Base-by-base conservation (phyloP, 2,888 invertebrate genomes). In the Prostheceraeus crozeri region DNA sequence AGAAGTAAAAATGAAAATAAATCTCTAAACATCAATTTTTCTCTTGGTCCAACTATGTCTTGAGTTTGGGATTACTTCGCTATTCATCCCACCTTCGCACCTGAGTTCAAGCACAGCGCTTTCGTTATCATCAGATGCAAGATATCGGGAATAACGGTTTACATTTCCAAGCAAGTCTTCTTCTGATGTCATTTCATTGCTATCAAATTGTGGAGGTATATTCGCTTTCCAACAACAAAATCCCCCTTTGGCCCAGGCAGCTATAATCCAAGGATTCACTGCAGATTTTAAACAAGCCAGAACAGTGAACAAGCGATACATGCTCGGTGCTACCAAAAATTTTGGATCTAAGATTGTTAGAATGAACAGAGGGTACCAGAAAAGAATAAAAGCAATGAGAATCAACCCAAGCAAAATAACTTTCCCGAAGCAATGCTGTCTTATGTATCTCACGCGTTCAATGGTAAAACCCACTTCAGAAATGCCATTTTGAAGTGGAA, bases 291-390 rank as follows among this genome's bases (percentile, higher is more conserved):
- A 67, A 72, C 74, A 75, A 2, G 75, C 72, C 3, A 74, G 61
- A 30, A 74, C 68, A 23, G 72, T 74, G 53, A 74, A 62, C 21
- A 68, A 59, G 81, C 71, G 68, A 65, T 75, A 75, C 30, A 69
- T 59, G 16, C 66, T 62, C 11, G 68, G 65, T 3, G 71, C 67
- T 28, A 68, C 67, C 35, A 64, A 60, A 63, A 70, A 71, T 28
- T 68, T 63, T 1, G 73, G 71, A 64, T 78, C 76, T 14, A 72
- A 65, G 64, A 88, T 79, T 1, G 87, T 88, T 67, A 88, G 85
- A 67, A 88, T 82, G 78, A 89, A 89, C 64, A 89, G 79, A 11
- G 89, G 89, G 63, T 88, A 87, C 89, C 89, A 89, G 78, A 88
- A 89, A 56, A 88, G 80, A 45, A 87, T 82, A 76, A 88, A 89